phyloP scores from a whole-genome alignment of 2,113 vertebrate species.

The Cololabis saira region DNA sequence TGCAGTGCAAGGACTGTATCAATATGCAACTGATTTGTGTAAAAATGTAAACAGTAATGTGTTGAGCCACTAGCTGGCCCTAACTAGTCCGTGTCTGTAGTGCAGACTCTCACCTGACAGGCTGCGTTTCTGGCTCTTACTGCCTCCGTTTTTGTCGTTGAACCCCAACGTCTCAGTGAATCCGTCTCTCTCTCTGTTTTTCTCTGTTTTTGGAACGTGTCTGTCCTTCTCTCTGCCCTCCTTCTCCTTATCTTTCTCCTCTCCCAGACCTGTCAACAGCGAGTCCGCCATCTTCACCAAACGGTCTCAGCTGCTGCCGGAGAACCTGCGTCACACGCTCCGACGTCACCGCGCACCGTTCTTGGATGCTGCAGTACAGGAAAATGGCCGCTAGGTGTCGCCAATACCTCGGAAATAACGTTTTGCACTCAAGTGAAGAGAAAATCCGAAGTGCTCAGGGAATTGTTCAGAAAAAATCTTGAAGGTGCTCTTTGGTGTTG shows the following conservation, averaged over 20 bases:
- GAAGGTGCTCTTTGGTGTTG: no score
- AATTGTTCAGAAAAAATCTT: no score
- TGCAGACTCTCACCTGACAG: slow-evolving; percentile 80
- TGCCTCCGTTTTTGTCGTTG: slow-evolving; percentile 74
- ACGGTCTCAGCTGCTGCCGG: slow-evolving; percentile 67
- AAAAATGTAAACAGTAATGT: slow-evolving; percentile 2
- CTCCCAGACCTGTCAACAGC: slow-evolving; percentile 75
- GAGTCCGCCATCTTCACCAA: slow-evolving; percentile 85
- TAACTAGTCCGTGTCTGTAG: slow-evolving; percentile 10
- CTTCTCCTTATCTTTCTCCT: slow-evolving; percentile 81
- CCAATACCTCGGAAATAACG: background rate
- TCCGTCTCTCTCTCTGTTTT: slow-evolving; percentile 51
- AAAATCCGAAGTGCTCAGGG: no score
- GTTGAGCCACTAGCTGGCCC: slow-evolving; percentile 13
- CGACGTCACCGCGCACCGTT: slow-evolving; percentile 57
- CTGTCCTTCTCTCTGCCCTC: slow-evolving; percentile 70
- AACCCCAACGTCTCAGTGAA: slow-evolving; percentile 76
- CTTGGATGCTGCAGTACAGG: rapidly evolving
- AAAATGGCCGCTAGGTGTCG: slow-evolving; percentile 22
- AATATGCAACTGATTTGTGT: no score
- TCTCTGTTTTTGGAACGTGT: slow-evolving; percentile 29
- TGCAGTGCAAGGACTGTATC: background rate
- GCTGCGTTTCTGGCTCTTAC: slow-evolving; percentile 68
- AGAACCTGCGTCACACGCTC: slow-evolving; percentile 56
- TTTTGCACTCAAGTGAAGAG: no score